Percentiles rank a stretch among this genome's conserved stretches.
phyloP scores from a whole-genome alignment of 2,888 invertebrate genomes.

The Malachius bipustulatus region DNA sequence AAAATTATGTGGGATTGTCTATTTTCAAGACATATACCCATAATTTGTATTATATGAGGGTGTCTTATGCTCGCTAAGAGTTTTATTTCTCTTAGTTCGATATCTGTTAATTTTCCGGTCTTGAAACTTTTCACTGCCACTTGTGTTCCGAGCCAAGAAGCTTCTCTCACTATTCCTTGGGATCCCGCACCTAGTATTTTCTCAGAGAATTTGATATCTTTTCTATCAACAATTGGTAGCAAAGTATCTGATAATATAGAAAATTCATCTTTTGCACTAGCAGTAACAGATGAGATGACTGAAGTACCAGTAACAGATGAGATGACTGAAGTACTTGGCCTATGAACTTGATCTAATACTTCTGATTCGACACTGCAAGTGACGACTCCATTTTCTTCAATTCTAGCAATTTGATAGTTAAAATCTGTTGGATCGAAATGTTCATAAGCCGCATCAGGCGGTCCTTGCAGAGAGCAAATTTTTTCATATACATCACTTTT shows the following conservation, averaged over 20 bases:
- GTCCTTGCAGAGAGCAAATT: background rate
- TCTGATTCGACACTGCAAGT: background rate
- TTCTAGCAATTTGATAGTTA: constrained; percentile 1
- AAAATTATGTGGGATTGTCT: no score
- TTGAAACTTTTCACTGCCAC: no score
- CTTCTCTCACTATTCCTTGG: background rate
- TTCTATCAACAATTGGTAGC: background rate
- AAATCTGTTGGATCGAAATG: constrained; percentile 3
- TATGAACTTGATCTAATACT: background rate
- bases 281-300: no score
- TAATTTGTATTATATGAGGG: no score
- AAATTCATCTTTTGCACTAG: background rate
- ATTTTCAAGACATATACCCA: no score
- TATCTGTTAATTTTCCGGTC: no score
- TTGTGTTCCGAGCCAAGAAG: background rate
- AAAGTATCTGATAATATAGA: background rate
- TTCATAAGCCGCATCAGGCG: constrained; percentile 1
- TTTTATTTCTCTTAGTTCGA: no score
- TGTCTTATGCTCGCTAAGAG: no score
- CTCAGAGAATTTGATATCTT: constrained; percentile 4
- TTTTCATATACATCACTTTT: background rate
- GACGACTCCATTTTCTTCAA: constrained; percentile 2
- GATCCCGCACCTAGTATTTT: constrained; percentile 2
- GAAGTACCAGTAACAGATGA: no score
- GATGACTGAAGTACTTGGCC: background rate